phyloP scores from a whole-genome alignment of 2,797 vertebrate species.

The Eidolon dupreanum region DNA sequence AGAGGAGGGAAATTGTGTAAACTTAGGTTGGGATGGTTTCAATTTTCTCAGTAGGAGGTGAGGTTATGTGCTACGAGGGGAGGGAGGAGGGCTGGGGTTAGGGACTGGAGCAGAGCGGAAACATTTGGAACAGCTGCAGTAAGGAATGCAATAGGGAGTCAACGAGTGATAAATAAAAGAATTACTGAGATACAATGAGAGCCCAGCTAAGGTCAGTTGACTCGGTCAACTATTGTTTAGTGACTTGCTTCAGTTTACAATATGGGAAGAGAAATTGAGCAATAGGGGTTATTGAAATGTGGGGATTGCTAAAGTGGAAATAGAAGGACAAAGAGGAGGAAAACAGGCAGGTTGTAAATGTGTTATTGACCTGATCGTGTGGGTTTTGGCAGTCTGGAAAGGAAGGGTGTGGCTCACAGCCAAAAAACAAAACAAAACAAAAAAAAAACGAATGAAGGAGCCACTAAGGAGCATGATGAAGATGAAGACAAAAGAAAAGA shows the following conservation, averaged over 20 bases:
- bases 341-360: neutral
- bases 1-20: conserved; percentile 53
- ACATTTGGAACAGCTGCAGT: conserved; percentile 76
- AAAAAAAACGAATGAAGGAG: neutral
- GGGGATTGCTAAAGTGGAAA: neutral
- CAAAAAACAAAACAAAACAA: too few relatives aligned
- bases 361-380: neutral
- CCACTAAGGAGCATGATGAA: neutral
- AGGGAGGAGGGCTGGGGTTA: conserved; percentile 65
- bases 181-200: conserved; percentile 52
- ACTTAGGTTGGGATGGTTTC: conserved; percentile 71
- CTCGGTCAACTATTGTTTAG: conserved; percentile 44
- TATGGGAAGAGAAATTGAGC: neutral
- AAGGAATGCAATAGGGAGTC: conserved; percentile 71
- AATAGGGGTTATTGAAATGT: neutral
- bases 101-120: conserved; percentile 54
- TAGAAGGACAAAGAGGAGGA: neutral
- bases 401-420: neutral
- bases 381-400: conserved; percentile 17
- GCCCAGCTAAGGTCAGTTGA: conserved; percentile 53
- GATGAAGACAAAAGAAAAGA: neutral
- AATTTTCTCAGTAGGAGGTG: conserved; percentile 79
- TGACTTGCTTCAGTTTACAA: conserved; percentile 39
- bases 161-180: conserved; percentile 79
- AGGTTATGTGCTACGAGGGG: conserved; percentile 67